phyloP scores from a whole-genome alignment of 1,140 invertebrate species.

The Anthonomus grandis region DNA sequence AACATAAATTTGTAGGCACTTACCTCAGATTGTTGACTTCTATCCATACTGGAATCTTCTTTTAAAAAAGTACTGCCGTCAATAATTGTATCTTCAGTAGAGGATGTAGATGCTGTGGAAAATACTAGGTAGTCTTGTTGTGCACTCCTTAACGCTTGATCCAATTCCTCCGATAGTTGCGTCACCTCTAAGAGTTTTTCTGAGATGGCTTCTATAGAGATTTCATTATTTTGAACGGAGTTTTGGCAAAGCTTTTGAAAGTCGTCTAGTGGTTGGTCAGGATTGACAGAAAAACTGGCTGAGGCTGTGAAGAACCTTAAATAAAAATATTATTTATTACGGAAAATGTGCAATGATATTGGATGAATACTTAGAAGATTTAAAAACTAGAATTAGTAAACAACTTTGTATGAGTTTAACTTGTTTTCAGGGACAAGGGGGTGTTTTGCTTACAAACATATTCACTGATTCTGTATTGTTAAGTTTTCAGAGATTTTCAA shows the following conservation, averaged over 20 bases:
- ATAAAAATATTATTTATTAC: too few relatives aligned
- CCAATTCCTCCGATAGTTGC: conserved; percentile 62
- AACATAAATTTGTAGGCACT: conserved; percentile 4
- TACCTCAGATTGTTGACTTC: conserved; percentile 18
- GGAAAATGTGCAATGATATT: too few relatives aligned
- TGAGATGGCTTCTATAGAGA: conserved; percentile 64
- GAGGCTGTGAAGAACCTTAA: conserved; percentile 18
- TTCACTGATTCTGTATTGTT: too few relatives aligned
- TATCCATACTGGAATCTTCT: conserved; percentile 27
- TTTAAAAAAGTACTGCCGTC: too few relatives aligned
- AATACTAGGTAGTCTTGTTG: conserved; percentile 46
- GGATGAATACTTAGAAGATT: too few relatives aligned
- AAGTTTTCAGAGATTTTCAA: too few relatives aligned
- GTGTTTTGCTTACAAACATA: too few relatives aligned
- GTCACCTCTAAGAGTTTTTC: conserved; percentile 63
- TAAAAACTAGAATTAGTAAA: too few relatives aligned
- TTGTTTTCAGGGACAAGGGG: too few relatives aligned
- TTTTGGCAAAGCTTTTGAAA: conserved; percentile 28
- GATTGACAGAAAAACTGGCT: too few relatives aligned
- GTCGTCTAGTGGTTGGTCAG: conserved; percentile 11
- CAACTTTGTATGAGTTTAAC: too few relatives aligned
- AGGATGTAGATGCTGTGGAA: conserved; percentile 31
- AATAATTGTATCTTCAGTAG: conserved; percentile 24
- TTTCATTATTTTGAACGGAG: conserved; percentile 51
- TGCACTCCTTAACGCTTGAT: conserved; percentile 56